Conservation (phyloP, 1,140 invertebrate genomes). For the Panulirus ornatus region DNA sequence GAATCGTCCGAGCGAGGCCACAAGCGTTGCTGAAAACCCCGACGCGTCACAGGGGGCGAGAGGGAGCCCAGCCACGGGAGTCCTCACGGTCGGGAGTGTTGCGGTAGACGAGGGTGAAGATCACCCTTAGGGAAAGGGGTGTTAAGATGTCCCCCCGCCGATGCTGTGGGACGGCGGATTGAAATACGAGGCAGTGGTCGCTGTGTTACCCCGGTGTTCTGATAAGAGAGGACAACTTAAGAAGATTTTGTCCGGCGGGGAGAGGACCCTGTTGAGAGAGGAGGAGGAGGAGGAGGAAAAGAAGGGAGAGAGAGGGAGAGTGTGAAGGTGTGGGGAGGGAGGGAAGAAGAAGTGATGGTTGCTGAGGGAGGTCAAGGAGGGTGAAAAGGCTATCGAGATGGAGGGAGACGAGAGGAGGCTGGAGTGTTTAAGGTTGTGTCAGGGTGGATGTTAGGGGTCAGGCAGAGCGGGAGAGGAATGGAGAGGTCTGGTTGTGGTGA, state of each 20-base stretch:
- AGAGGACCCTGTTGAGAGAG: not conserved
- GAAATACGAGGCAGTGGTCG: conserved; percentile 43
- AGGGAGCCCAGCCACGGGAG: too few species aligned
- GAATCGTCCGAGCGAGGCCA: too few species aligned
- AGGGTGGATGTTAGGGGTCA: too few species aligned
- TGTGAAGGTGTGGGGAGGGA: not conserved
- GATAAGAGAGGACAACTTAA: conserved; percentile 54
- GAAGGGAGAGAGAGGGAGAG: not conserved
- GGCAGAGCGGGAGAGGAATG: too few species aligned
- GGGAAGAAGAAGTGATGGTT: not conserved
- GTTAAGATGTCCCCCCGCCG: not conserved
- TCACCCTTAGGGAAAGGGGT: not conserved
- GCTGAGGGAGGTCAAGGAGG: too few species aligned
- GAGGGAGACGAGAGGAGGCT: not conserved
- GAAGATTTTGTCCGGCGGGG: conserved; percentile 34
- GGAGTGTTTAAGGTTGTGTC: not conserved
- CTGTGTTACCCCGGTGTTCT: conserved; percentile 21
- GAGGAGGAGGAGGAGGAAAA: not conserved
- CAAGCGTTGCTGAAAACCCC: too few species aligned
- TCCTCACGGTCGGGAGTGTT: not conserved
- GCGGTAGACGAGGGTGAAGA: not conserved
- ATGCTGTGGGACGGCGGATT: conserved; percentile 7
- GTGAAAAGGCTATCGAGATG: too few species aligned
- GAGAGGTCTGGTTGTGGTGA: too few species aligned
- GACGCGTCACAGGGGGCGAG: too few species aligned